Percentiles rank a stretch among this genome's conserved stretches.
These are phyloP conservation scores for Hozukius guyotensis DNA, from an alignment of 2,797 vertebrate species.

Conservation along the genomic window DNA sequence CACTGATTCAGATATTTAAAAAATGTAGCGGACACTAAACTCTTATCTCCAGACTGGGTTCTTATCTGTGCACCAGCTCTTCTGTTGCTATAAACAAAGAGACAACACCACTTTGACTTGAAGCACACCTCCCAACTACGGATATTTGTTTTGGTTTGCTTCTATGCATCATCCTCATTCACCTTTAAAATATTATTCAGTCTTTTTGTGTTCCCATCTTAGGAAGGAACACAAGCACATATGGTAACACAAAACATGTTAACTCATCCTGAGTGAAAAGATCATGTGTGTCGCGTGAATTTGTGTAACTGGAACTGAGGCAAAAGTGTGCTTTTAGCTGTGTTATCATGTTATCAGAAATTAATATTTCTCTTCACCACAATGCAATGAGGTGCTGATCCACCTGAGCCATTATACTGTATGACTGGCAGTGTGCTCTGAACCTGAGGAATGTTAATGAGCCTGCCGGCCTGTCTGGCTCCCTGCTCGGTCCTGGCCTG, in stretches of 20 bases:
- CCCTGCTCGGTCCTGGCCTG: conserved; percentile 23
- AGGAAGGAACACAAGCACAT: background rate
- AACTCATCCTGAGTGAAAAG: background rate
- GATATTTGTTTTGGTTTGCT: conserved; percentile 3
- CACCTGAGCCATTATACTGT: conserved; percentile 40
- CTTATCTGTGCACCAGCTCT: conserved; percentile 51
- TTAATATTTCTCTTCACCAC: background rate
- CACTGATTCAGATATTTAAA: conserved; percentile 27
- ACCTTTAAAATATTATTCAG: conserved; percentile 6
- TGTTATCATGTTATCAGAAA: conserved; percentile 8
- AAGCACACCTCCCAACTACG: background rate
- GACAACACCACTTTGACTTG: conserved; percentile 12
- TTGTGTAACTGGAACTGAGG: background rate
- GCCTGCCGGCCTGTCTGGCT: conserved; percentile 39
- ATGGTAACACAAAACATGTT: background rate
- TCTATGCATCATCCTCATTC: background rate
- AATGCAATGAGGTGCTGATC: conserved; percentile 37
- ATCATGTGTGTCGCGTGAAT: too few relatives aligned
- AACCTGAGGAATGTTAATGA: conserved; percentile 78
- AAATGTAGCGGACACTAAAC: conserved; percentile 42
- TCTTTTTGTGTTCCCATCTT: background rate
- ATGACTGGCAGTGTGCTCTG: conserved; percentile 15
- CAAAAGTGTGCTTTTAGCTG: background rate
- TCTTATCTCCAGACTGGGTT: conserved; percentile 51
- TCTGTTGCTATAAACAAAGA: conserved; percentile 71